Evolutionary conservation across 2,797 vertebrate species (phyloP), one percentile per base, ranked within the genome.

Genomic region (Ispidina picta): DNA sequence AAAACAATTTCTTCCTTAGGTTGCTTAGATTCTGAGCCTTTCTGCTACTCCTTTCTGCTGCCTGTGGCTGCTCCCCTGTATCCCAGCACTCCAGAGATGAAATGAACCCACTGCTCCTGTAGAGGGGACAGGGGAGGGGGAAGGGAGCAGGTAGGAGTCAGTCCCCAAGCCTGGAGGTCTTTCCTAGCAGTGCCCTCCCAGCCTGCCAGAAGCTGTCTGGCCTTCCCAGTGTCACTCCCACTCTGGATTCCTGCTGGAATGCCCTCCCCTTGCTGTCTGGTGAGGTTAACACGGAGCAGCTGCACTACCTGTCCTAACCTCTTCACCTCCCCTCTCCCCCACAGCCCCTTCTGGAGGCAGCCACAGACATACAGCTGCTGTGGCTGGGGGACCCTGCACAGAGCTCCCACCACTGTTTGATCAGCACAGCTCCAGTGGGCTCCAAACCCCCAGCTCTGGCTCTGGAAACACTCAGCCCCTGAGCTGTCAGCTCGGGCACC

Each of bases 191-290:
- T 66, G 60, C 52, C 70, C 52, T 90, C 70, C 37, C 64, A 81
- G 1, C 87, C 58, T 92, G 87, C 79, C 56, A 90, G 55, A 78
- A 92, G 73, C 37, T 86, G 84, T 89, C 70, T 52, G 81, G 66
- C 76, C 80, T 89, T 93, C 63, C 49, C 70, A 25, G 70, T 89
- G 81, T 60, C 60, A 73, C 41, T 70, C 91, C 49, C 83, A 76
- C 82, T 87, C 92, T 56, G 89, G 94, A 89, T 87, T 95, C 78
- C 59, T 74, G 10, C 73, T 87, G 90, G 87, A 92, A 93, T 92
- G 79, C 59, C 44, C 51, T 87, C 0, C 73, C 22, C 18, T 92
- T 89, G n/a, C 63, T 87, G 1, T 88, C 93, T 85, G 41, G 15
- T 1, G 15, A 60, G 63, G 89, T 70, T 93, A 92, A 78, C 39